These are phyloP conservation scores for Drosophila navojoa DNA, from an alignment of 1,140 invertebrate species.

Conservation along the genomic window DNA sequence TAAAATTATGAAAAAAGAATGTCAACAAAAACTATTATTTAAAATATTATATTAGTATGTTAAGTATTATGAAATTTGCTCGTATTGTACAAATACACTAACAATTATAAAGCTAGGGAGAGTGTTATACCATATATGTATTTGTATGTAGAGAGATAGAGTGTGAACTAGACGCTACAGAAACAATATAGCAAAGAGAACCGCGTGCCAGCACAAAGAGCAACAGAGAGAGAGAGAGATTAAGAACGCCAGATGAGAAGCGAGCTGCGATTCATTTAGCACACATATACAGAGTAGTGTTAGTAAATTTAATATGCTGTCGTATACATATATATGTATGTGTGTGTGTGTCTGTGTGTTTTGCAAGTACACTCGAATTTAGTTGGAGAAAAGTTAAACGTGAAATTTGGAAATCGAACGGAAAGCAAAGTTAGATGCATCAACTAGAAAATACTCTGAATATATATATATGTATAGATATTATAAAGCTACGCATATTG, in stretches of 20 bases:
- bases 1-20: constrained; percentile 47
- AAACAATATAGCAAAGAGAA: constrained; percentile 30
- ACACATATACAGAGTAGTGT: constrained; percentile 25
- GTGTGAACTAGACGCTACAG: constrained; percentile 33
- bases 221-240: neutral
- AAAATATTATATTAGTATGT: constrained; percentile 42
- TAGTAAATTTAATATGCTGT: constrained; percentile 20
- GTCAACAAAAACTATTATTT: constrained; percentile 54
- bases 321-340: neutral
- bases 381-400: neutral
- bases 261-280: constrained; percentile 17
- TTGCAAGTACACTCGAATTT: constrained; percentile 23
- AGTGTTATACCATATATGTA: constrained; percentile 5
- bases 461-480: constrained; percentile 30
- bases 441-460: constrained; percentile 41
- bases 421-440: constrained; percentile 56
- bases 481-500: constrained; percentile 50
- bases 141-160: constrained; percentile 17
- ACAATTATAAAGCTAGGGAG: constrained; percentile 44
- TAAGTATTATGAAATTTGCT: constrained; percentile 27
- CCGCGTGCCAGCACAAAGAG: constrained; percentile 21
- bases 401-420: constrained; percentile 5
- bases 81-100: constrained; percentile 52
- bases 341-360: constrained; percentile 18
- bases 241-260: constrained; percentile 26